Conservation (phyloP, 2,888 invertebrate species). For the Temnothorax ravouxi region DNA sequence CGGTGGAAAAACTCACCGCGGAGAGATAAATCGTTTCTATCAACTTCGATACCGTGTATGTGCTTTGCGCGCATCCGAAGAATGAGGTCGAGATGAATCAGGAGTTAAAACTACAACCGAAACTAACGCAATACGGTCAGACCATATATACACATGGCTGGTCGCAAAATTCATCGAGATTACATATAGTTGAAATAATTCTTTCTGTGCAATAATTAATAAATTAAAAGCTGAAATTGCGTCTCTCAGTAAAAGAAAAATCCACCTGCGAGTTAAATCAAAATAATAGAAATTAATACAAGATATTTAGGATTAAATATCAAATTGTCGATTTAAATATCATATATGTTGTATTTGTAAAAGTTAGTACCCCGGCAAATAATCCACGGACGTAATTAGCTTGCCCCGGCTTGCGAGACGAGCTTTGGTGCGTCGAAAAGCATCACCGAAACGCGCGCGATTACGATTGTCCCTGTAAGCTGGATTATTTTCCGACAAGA, state of each 20-base stretch:
- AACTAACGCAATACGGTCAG: neutral
- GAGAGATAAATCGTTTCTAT: conserved; percentile 68
- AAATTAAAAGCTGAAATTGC: neutral
- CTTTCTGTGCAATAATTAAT: neutral
- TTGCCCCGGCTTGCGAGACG: neutral
- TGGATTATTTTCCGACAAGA: conserved; percentile 42
- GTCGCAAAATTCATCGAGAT: neutral
- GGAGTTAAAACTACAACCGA: neutral
- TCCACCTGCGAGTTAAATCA: neutral
- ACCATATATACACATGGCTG: neutral
- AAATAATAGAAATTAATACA: neutral
- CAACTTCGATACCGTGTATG: conserved; percentile 52
- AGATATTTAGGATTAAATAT: neutral
- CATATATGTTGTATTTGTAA: neutral
- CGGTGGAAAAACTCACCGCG: conserved; percentile 61
- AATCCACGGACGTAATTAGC: conserved; percentile 22
- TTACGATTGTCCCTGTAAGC: conserved; percentile 38
- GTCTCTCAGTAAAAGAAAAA: neutral
- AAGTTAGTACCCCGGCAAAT: neutral
- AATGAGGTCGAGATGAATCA: neutral
- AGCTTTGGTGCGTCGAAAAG: neutral
- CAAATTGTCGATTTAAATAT: conserved; percentile 5
- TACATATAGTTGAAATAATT: neutral
- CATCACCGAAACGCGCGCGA: conserved; percentile 19
- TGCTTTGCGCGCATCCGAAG: neutral